Evolutionary conservation across 2,888 invertebrate genomes (phyloP), one percentile per base, ranked within the genome.

Genomic region (Gari tellinella): DNA sequence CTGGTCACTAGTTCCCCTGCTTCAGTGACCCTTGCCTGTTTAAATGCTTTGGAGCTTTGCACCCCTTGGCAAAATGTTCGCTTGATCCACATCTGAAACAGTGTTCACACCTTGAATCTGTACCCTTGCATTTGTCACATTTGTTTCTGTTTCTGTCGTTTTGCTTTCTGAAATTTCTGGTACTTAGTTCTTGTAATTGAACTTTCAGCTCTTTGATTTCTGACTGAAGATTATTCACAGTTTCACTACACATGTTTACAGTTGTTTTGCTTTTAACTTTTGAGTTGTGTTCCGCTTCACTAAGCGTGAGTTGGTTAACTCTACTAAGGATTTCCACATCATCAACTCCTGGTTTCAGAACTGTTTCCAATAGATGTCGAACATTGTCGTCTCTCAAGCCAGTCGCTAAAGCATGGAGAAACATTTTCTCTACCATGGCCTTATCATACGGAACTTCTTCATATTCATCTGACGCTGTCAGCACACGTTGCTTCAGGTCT

Each of bases 401-500:
- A 0, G 70, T 70, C 21, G 53, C 31, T 5, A 64, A 19, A 7
- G 64, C 52, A 38, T 57, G 70, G 21, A 21, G 41, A 19, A 70
- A 70, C 46, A 70, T 31, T 7, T 46, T 48, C 10, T 52, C 40
- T 1, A 63, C 57, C 23, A 63, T 26, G 8, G 26, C 17, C 21
- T 4, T 15, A n/a, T 26, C 41, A 17, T 70, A 70, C 2, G 51
- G 40, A 15, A 70, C 21, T 14, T 58, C 51, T 3, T 21, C 19
- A 15, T 46, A 48, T 53, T 70, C 70, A 23, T 37, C 25, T 7
- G 64, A 52, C 7, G 63, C 52, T 17, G 57, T 21, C 14, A 62
- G 26, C 2, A 67, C 56, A 17, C 52, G 66, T 48, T 73, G 58
- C 23, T 56, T 52, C 17, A 73, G 21, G 14, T 60, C 60, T 3